A percentile compares a stretch with the other conserved stretches of the same genome.
phyloP scores from a whole-genome alignment of 2,797 vertebrate genomes.

The Myripristis murdjan region DNA sequence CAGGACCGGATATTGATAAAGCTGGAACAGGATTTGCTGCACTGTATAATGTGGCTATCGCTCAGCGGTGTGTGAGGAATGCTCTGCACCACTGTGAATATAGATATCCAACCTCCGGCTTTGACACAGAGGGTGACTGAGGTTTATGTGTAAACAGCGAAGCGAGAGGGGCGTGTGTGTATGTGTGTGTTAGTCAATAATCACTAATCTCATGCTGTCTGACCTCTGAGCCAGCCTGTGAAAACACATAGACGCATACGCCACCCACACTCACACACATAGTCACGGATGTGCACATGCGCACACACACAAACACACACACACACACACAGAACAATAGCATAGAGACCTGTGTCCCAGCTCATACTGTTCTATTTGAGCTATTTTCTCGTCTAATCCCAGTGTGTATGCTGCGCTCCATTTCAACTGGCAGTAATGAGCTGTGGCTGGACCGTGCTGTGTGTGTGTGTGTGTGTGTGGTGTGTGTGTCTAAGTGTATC shows the following conservation, averaged over 20 bases:
- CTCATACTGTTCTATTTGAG: slow-evolving; percentile 56
- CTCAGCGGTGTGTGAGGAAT: slow-evolving; percentile 66
- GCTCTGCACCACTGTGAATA: slow-evolving; percentile 57
- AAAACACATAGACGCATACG: slow-evolving; percentile 9
- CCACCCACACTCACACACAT: slow-evolving; percentile 13
- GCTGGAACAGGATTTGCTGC: slow-evolving; percentile 70
- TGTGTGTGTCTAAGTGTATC: slow-evolving; percentile 39
- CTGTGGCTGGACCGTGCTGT: slow-evolving; percentile 68
- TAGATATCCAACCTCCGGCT: slow-evolving; percentile 71
- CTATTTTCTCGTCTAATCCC: slow-evolving; percentile 74
- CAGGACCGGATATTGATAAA: slow-evolving; percentile 76
- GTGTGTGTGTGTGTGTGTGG: slow-evolving; percentile 20
- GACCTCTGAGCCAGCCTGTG: slow-evolving; percentile 32
- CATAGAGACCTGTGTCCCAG: slow-evolving; percentile 11
- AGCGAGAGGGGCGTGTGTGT: slow-evolving; percentile 6
- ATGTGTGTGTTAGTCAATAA: slow-evolving; percentile 27
- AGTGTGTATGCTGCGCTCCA: slow-evolving; percentile 68
- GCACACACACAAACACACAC: slow-evolving; percentile 11
- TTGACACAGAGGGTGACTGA: slow-evolving; percentile 47
- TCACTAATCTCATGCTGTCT: slow-evolving; percentile 26
- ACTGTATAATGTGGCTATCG: slow-evolving; percentile 70
- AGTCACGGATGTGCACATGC: slow-evolving; percentile 1
- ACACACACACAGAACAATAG: slow-evolving; percentile 19
- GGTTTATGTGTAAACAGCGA: slow-evolving; percentile 48
- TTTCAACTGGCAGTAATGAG: slow-evolving; percentile 82